Evolutionary conservation across 2,888 invertebrate genomes (phyloP).

Genomic region (Drosophila antonietae): DNA sequence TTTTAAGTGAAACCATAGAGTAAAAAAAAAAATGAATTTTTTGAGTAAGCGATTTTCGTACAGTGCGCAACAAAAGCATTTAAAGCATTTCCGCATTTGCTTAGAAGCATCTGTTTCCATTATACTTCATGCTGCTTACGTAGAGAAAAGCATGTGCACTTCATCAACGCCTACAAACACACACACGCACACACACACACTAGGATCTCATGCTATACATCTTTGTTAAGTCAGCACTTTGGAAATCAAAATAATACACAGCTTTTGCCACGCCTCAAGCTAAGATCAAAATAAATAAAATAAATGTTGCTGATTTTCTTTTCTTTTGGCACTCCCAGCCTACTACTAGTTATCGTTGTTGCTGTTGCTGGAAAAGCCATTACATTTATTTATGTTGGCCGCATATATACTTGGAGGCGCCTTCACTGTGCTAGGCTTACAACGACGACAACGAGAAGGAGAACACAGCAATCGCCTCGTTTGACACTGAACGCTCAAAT

Average conservation of each 20-base stretch:
- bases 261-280: conserved; percentile 54
- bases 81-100: conserved; percentile 42
- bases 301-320: conserved; percentile 55
- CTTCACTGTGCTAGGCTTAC: conserved; percentile 51
- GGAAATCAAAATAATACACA: conserved; percentile 72
- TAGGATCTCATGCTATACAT: conserved; percentile 53
- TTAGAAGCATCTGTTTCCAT: conserved; percentile 56
- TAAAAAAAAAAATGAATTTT: background rate
- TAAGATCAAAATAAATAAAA: conserved; percentile 68
- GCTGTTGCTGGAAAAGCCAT: conserved; percentile 55
- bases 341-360: conserved; percentile 8
- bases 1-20: background rate
- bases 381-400: conserved; percentile 70
- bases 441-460: conserved; percentile 23
- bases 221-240: conserved; percentile 75
- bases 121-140: conserved; percentile 40
- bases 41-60: background rate
- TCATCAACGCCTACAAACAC: conserved; percentile 61
- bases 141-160: conserved; percentile 48
- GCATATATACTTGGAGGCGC: conserved; percentile 31
- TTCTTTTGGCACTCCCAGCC: conserved; percentile 17
- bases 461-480: conserved; percentile 52
- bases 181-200: conserved; percentile 8
- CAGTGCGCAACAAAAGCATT: conserved; percentile 9
- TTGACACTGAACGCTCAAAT: conserved; percentile 65